These are phyloP conservation scores for Chondrilla cf. caribensis DNA, from an alignment of 37 sponge, comb jelly and placozoan genomes.

Conservation along the genomic window DNA sequence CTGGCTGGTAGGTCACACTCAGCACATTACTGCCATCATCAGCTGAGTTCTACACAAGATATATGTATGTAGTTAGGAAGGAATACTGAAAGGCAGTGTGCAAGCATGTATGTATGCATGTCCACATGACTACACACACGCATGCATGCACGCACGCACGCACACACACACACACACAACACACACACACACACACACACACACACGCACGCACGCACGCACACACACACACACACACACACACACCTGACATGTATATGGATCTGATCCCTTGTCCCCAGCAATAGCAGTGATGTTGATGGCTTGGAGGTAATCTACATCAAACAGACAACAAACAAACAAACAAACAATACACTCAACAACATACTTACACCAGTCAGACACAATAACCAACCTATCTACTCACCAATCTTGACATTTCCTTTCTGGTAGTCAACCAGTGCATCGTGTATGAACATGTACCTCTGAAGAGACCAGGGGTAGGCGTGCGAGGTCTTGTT, in stretches of 20 bases:
- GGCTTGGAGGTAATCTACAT: slow-evolving; percentile 35
- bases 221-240: not conserved
- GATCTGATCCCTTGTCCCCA: slow-evolving; percentile 60
- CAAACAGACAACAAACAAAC: not conserved
- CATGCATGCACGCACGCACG: no score
- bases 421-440: slow-evolving; percentile 23
- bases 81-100: not conserved
- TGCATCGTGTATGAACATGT: slow-evolving; percentile 67
- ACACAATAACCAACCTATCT: not conserved
- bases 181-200: not conserved
- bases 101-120: not conserved
- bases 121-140: not conserved
- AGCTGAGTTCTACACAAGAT: not conserved
- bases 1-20: slow-evolving; percentile 59
- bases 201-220: not conserved
- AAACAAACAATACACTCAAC: not conserved
- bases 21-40: slow-evolving; percentile 58
- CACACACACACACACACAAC: not conserved
- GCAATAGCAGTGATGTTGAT: slow-evolving; percentile 69
- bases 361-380: not conserved
- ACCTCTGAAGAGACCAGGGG: slow-evolving; percentile 55
- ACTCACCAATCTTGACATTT: slow-evolving; percentile 33
- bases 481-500: slow-evolving; percentile 46
- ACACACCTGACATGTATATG: slow-evolving; percentile 31
- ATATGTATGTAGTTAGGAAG: not conserved